Conservation (phyloP, 1,140 invertebrate species). For the Prorops nasuta region DNA sequence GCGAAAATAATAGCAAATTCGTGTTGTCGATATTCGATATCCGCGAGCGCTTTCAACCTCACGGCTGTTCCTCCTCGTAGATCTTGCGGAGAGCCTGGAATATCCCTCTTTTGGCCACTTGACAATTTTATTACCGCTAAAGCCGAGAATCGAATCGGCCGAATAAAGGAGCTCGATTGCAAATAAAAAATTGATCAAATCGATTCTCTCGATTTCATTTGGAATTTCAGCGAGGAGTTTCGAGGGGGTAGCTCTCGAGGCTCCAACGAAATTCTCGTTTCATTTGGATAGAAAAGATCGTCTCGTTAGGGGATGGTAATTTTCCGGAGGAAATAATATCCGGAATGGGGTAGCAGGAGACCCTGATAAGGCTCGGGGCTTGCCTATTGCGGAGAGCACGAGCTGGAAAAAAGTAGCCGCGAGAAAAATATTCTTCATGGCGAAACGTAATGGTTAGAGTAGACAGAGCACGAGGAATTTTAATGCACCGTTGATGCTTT, state of each 20-base stretch:
- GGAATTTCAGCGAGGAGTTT: no score
- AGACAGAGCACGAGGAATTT: constrained; percentile 6
- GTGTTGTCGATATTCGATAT: background rate
- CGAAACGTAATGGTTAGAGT: constrained; percentile 13
- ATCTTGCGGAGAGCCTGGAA: no score
- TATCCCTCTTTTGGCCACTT: no score
- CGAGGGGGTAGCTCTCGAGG: no score
- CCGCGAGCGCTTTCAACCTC: background rate
- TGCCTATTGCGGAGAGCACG: constrained; percentile 5
- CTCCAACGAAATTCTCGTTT: background rate
- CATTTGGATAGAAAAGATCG: constrained; percentile 17
- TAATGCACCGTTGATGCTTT: constrained; percentile 17
- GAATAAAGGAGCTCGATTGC: no score
- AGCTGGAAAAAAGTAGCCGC: constrained; percentile 5
- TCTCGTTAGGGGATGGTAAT: constrained; percentile 28
- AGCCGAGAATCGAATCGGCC: no score
- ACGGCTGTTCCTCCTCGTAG: no score
- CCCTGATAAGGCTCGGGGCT: background rate
- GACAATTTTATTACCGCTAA: no score
- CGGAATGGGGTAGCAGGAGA: background rate
- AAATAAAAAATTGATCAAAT: no score
- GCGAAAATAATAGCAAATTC: background rate
- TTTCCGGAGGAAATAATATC: constrained; percentile 35
- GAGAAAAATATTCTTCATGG: background rate
- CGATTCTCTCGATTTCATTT: no score